Conservation (phyloP, 1,140 invertebrate species). For the Heliothis virescens region DNA sequence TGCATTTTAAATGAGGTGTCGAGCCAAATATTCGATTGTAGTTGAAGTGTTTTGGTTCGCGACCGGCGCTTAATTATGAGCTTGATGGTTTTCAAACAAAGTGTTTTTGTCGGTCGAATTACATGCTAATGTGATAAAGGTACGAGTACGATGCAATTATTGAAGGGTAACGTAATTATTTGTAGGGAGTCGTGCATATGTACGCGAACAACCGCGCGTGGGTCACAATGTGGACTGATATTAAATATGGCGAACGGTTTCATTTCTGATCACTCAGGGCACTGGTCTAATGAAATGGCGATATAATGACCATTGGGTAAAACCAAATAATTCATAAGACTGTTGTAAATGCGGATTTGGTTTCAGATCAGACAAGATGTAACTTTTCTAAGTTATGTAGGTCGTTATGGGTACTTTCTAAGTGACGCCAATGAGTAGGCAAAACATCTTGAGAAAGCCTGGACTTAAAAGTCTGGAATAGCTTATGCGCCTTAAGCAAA, state of each 20-base stretch:
- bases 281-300: too few relatives aligned
- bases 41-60: not conserved
- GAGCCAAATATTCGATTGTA: not conserved
- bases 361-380: too few relatives aligned
- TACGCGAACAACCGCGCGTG: not conserved
- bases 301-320: too few relatives aligned
- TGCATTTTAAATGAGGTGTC: not conserved
- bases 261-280: too few relatives aligned
- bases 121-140: conserved; percentile 26
- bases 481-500: too few relatives aligned
- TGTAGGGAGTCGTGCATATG: not conserved
- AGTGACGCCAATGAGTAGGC: too few relatives aligned
- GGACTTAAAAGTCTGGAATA: too few relatives aligned
- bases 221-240: not conserved
- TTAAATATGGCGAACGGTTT: not conserved
- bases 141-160: conserved; percentile 17
- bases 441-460: too few relatives aligned
- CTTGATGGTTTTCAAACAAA: not conserved
- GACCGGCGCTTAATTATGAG: conserved; percentile 1
- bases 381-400: too few relatives aligned
- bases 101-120: conserved; percentile 11
- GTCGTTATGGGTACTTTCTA: too few relatives aligned
- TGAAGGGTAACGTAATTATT: conserved; percentile 28
- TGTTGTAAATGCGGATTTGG: too few relatives aligned
- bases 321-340: too few relatives aligned